phyloP scores from a whole-genome alignment of 2,113 vertebrate genomes.

The Sphyrna mokarran region DNA sequence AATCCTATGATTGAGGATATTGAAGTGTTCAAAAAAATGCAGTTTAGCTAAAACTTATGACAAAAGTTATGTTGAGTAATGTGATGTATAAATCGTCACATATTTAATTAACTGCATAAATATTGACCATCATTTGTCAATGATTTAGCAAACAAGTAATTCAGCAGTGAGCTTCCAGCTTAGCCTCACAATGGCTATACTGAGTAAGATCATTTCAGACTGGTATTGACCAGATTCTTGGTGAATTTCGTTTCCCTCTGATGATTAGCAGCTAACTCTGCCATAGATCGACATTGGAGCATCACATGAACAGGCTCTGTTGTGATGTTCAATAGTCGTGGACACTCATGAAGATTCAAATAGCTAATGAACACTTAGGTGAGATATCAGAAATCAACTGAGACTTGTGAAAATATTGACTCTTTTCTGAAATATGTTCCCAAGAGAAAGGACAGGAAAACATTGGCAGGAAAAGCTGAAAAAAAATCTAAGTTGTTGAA shows the following conservation, averaged over 20 bases:
- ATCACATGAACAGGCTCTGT: neutral
- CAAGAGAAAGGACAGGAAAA: neutral
- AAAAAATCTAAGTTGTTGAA: neutral
- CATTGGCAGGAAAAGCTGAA: neutral
- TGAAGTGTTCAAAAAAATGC: neutral
- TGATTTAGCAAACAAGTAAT: neutral
- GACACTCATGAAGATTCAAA: neutral
- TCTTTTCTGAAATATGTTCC: too few relatives aligned
- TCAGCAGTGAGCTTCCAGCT: neutral
- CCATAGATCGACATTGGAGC: neutral
- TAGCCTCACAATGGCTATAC: neutral
- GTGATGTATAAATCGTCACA: neutral
- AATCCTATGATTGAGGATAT: neutral
- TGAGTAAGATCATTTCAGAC: neutral
- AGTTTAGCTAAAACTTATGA: neutral
- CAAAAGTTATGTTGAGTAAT: neutral
- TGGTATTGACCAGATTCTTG: neutral
- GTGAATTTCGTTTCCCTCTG: neutral
- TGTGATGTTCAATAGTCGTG: neutral
- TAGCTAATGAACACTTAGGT: neutral
- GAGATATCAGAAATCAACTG: neutral
- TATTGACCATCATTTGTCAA: neutral
- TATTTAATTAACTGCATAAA: neutral
- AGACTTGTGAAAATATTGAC: neutral
- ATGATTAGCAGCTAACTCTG: neutral